A percentile compares a stretch with the other conserved stretches of the same genome.
phyloP scores from a whole-genome alignment of 1,140 invertebrate genomes.

The Triops cancriformis region DNA sequence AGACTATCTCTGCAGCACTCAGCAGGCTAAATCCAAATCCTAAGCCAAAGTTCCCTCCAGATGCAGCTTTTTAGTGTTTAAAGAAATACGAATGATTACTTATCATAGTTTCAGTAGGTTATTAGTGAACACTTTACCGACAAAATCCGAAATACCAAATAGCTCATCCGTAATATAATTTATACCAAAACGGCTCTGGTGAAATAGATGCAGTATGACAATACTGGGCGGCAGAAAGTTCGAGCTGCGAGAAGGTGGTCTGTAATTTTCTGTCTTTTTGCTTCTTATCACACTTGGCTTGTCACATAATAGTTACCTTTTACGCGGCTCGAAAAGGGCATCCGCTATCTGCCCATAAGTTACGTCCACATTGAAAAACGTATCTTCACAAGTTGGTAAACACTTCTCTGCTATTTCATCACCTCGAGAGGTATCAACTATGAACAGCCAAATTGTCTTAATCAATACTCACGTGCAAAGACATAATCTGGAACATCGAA shows the following conservation, averaged over 20 bases:
- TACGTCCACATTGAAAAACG: neutral
- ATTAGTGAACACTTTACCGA: neutral
- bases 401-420: neutral
- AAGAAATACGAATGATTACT: neutral
- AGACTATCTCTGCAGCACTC: conserved; percentile 23
- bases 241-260: neutral
- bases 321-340: neutral
- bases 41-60: conserved; percentile 22
- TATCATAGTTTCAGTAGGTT: neutral
- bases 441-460: neutral
- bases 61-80: conserved; percentile 14
- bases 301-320: neutral
- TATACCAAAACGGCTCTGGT: neutral
- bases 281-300: neutral
- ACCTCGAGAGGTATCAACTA: neutral
- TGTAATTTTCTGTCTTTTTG: neutral
- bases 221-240: neutral
- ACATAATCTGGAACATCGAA: neutral
- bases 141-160: neutral
- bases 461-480: neutral
- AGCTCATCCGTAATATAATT: neutral
- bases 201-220: neutral
- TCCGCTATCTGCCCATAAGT: neutral
- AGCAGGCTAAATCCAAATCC: conserved; percentile 26
- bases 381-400: neutral